Conservation (phyloP, 2,888 invertebrate species). For the Cerastoderma edule region DNA sequence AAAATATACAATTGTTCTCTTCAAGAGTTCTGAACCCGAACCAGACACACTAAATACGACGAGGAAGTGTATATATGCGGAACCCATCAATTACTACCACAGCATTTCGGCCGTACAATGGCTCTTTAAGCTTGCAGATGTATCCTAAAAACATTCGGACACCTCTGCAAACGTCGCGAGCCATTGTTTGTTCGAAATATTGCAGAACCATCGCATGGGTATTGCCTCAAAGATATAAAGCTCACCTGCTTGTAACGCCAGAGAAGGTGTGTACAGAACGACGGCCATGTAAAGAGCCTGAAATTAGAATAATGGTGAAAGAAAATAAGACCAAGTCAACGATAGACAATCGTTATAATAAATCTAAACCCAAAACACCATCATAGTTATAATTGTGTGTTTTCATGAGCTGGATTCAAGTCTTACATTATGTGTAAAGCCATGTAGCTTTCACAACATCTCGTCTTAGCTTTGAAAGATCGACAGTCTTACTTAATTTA, state of each 20-base stretch:
- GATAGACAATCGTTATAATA: too few relatives aligned
- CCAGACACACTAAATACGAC: too few relatives aligned
- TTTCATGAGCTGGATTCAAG: not conserved
- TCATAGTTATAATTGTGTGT: not conserved
- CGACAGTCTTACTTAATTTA: not conserved
- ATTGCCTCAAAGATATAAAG: not conserved
- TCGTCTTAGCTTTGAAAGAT: too few relatives aligned
- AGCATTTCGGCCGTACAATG: not conserved
- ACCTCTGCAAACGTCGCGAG: too few relatives aligned
- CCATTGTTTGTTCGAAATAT: not conserved
- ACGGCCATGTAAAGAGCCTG: constrained; percentile 6
- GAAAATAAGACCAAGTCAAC: not conserved
- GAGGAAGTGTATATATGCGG: too few relatives aligned
- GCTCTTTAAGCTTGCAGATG: not conserved
- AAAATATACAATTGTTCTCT: too few relatives aligned
- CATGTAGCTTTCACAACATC: not conserved
- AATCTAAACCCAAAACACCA: not conserved
- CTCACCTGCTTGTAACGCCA: constrained; percentile 9
- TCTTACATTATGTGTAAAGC: not conserved
- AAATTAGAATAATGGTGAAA: not conserved
- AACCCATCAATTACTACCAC: too few relatives aligned
- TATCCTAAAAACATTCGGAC: too few relatives aligned
- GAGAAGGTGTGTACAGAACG: not conserved
- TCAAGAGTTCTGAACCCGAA: too few relatives aligned
- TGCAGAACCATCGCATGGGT: not conserved